These are phyloP conservation scores for Butorides virescens DNA, from an alignment of 2,113 vertebrate species.

Conservation along the genomic window DNA sequence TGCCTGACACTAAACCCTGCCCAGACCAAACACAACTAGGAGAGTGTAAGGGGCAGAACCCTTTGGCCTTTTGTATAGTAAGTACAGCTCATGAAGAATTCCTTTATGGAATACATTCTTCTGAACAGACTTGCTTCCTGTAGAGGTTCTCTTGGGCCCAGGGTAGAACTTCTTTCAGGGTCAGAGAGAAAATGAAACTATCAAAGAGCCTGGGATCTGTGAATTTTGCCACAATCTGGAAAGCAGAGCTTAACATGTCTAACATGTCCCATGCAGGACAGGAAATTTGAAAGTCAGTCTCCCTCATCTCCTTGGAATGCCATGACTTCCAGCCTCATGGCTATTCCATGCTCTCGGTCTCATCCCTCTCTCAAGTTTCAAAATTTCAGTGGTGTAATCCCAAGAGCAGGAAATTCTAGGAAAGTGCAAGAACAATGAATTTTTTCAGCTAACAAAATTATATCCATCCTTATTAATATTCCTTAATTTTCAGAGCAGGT, in stretches of 20 bases:
- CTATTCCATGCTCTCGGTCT: neutral
- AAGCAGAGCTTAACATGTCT: neutral
- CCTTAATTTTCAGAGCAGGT: neutral
- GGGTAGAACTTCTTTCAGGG: neutral
- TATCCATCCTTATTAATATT: neutral
- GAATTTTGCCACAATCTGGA: neutral
- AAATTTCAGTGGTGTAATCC: neutral
- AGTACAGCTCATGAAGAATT: neutral
- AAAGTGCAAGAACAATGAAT: neutral
- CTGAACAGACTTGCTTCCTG: neutral
- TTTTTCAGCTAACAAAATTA: neutral
- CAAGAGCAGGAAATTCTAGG: neutral
- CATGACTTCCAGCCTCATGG: neutral
- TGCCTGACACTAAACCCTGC: neutral
- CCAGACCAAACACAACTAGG: neutral
- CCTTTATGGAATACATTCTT: neutral
- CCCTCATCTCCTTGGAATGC: neutral
- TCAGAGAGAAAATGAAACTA: neutral
- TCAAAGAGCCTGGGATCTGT: neutral
- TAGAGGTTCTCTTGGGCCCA: neutral
- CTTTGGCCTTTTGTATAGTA: neutral
- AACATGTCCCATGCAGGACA: neutral
- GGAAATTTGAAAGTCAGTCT: neutral
- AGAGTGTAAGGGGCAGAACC: neutral
- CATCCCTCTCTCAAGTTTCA: neutral